These are phyloP conservation scores for Anolis sagrei DNA, from an alignment of 2,113 vertebrate species.

Conservation along the genomic window DNA sequence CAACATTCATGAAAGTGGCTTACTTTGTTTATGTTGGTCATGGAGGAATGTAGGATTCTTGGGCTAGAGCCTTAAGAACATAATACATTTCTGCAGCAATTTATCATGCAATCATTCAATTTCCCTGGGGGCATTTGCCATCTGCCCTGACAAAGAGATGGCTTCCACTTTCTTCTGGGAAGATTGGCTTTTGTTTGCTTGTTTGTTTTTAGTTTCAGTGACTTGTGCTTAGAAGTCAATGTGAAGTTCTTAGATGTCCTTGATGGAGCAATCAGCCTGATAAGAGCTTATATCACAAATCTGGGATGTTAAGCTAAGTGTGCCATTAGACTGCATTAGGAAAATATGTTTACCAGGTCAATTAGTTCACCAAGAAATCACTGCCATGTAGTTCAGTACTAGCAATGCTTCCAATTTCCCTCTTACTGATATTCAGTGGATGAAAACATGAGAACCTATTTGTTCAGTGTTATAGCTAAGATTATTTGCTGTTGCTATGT, in stretches of 20 bases:
- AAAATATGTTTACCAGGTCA: not conserved
- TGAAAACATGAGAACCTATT: slow-evolving; percentile 1
- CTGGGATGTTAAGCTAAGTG: not conserved
- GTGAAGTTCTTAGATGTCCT: not conserved
- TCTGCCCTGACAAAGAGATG: not conserved
- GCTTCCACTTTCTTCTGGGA: not conserved
- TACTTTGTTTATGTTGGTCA: slow-evolving; percentile 19
- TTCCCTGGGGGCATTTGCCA: not conserved
- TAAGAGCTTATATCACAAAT: not conserved
- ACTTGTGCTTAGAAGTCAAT: not conserved
- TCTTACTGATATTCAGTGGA: not conserved
- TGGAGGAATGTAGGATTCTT: slow-evolving; percentile 9
- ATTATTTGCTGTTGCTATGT: not conserved
- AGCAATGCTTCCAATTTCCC: not conserved
- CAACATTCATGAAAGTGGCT: slow-evolving; percentile 11
- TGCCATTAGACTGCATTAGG: not conserved
- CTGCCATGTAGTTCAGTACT: not conserved
- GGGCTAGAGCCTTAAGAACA: not conserved
- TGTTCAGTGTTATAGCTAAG: not conserved
- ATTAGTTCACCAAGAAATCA: not conserved
- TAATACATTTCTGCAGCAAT: not conserved
- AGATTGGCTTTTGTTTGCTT: not conserved
- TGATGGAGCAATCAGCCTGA: not conserved
- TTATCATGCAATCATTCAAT: not conserved
- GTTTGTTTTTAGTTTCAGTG: not conserved